Base-by-base conservation (phyloP, 2,113 vertebrate genomes). In the Pachyramphus minor region DNA sequence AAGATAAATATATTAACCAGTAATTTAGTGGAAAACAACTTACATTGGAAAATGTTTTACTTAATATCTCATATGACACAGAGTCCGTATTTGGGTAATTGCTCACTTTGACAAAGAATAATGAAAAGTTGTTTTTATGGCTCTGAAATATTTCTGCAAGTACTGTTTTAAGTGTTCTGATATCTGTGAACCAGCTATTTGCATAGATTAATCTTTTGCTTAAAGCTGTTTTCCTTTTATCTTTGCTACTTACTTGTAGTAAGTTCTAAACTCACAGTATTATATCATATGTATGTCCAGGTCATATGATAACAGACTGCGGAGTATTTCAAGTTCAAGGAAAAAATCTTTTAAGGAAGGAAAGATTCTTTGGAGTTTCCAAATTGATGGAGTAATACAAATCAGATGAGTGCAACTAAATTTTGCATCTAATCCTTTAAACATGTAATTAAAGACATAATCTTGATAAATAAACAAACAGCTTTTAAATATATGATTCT, bases 391-490 rank as follows among this genome's bases (percentile, higher is more conserved):
- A 88, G 14, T 91, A 96, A 91, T 71, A 94, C 33, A 76, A 87
- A 87, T 93, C 91, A 94, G 90, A 91, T 23, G 49, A 84, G 11
- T 50, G 82, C 22, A 71, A 86, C 62, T 87, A 50, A 62, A 64
- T 91, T 91, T 91, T 95, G 59, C 67, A 63, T 87, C 55, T 74
- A 88, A 83, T 66, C 50, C 88, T 88, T 95, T 69, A 88, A 82
- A 88, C 37, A 59, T 66, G 77, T 80, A 96, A 87, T 94, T 89
- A 83, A 94, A 97, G 90, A 83, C 72, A 96, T 44, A 89, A 89
- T 87, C 30, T 93, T 77, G 85, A 79, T 58, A 94, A 85, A 91
- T 20, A 93, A 95, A 83, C 74, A 92, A 97, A 78, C 64, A 94
- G n/a, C 41, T 59, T 71, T 93, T 88, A 62, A 90, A 75, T 79